Evolutionary conservation across 2,113 vertebrate genomes (phyloP), one percentile per base, ranked within the genome.

Genomic region (Microtus pennsylvanicus): DNA sequence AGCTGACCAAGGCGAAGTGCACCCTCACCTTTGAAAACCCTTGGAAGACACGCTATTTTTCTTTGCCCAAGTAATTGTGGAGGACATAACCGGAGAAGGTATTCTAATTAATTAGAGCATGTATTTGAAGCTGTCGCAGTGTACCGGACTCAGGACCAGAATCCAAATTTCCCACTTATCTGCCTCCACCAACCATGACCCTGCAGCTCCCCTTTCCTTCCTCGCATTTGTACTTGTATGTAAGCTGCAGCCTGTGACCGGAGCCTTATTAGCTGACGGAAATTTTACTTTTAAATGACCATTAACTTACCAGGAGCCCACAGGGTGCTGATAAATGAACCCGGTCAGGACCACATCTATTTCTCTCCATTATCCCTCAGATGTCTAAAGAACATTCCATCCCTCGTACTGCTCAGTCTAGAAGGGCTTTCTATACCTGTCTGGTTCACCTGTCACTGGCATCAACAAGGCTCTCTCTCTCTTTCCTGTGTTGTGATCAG

Each of bases 221-320:
- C 69, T 69, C 92, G 93, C 89, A 82, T 94, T 95, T 91, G 89
- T 94, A 97, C 98, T 97, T 98, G 97, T 92, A 95, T 98, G 98
- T 98, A 96, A 97, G 97, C 97, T 97, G 94, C 77, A 97, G 96
- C 97, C 97, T 98, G 94, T 97, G 98, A 93, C 93, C 96, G 76
- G 83, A 94, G 96, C 94, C 98, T 98, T 98, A 97, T 98, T 98
- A 98, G 87, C 95, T 96, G 98, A 97, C 97, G 97, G 98, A 96
- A 97, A 96, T 97, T 98, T 98, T 98, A 95, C 98, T 98, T 98
- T 98, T 96, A 98, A 99, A 98, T 95, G 97, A 93, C 97, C n/a
- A 10, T 98, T 98, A 98, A 94, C 91, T 97, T 98, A 93, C 96
- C 97, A 52, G 6, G 93, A 94, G 94, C 96, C 38, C 45, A 75